Evolutionary conservation across 2,113 vertebrate species (phyloP), one percentile per base, ranked within the genome.

Genomic region (Carettochelys insculpta): DNA sequence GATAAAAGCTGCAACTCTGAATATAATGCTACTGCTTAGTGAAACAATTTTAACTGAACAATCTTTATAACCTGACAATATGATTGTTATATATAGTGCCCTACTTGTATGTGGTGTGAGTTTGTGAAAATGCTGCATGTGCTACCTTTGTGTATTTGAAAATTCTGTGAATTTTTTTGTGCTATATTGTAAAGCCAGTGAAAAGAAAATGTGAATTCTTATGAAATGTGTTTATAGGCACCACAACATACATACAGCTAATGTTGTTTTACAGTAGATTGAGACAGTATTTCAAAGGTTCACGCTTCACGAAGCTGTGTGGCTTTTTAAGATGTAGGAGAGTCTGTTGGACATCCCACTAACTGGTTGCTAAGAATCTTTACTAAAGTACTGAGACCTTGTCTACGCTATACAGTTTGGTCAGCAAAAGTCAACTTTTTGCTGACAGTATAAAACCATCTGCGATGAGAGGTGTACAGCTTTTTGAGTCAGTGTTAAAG

Each of bases 41-140:
- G n/a, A 79, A 90, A 82, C 31, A 38, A 56, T 95, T 86, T 19
- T n/a, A 80, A 89, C 6, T 82, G 54, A 61, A 89, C 90, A 52
- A 86, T 90, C 50, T 89, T 86, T 83, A 92, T 92, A 87, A 94
- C 89, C 78, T 76, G 31, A 92, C 90, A 41, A 17, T 31, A 38
- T 56, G 54, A 87, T 65, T 77, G 43, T 3, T 56, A 14, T 68
- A 0, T 65, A 19, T 53, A 17, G 34, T 61, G 58, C 16, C n/a
- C 31, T n/a, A n/a, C n/a, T 68, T 68, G n/a, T 68, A 19, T 16
- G 45, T 19, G 54, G 68, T 50, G 54, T 77, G 65, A 80, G 54
- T 92, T 54, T 86, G 11, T 65, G 76, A 71, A 78, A 56, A 53
- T 61, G 86, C 20, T 85, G 50, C n/a, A 43, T 38, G n/a, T n/a